These are phyloP conservation scores for Acanthoscelides obtectus DNA, from an alignment of 2,888 invertebrate species.

Conservation along the genomic window DNA sequence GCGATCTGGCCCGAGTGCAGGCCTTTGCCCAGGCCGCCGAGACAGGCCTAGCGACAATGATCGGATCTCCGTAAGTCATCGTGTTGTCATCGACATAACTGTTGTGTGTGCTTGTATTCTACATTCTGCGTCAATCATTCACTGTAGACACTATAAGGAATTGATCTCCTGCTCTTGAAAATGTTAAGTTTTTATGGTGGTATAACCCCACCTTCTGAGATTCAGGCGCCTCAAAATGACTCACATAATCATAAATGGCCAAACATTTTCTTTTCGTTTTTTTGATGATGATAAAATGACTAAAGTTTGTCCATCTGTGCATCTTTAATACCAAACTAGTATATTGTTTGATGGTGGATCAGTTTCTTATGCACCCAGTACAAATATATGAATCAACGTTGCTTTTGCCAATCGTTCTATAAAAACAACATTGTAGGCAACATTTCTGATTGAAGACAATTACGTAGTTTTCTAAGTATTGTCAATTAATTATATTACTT, in stretches of 20 bases:
- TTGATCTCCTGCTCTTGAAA: background rate
- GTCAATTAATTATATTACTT: no score
- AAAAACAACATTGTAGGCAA: background rate
- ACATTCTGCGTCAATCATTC: background rate
- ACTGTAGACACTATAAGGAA: background rate
- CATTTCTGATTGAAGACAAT: background rate
- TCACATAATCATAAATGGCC: no score
- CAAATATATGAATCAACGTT: background rate
- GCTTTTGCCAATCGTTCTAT: background rate
- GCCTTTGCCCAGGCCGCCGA: conserved; percentile 36
- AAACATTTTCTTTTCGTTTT: no score
- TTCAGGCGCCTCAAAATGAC: no score
- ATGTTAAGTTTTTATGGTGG: no score
- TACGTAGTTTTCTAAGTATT: no score
- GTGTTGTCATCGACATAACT: background rate
- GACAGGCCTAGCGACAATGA: conserved; percentile 33
- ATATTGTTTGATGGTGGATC: background rate
- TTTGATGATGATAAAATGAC: no score
- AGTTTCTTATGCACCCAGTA: background rate
- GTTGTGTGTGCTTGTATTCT: no score
- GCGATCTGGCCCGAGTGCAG: conserved; percentile 50
- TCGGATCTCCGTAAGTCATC: conserved; percentile 45
- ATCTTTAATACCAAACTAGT: no score
- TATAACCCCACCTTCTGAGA: no score
- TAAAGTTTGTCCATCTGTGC: no score